Base-by-base conservation (phyloP, 2,113 vertebrate genomes). In the Orthonyx spaldingii region DNA sequence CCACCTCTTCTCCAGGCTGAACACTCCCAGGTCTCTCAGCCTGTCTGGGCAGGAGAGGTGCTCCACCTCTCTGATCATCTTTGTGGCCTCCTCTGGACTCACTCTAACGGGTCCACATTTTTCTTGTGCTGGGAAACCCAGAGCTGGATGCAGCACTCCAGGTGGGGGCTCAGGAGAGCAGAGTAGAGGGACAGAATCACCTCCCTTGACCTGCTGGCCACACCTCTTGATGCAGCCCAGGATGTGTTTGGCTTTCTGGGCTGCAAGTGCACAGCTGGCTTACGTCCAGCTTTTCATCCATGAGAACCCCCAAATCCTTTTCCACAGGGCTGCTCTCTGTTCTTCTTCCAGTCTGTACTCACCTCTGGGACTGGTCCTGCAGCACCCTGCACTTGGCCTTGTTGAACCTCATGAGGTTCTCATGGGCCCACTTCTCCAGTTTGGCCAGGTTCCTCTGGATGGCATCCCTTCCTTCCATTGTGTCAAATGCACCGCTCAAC, bases 401-500 rank as follows among this genome's bases (percentile, higher is more conserved):
- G 22, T 37, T 27, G 53, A 77, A 46, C 55, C 33, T 33, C 27
- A 27, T 2, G 23, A 77, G 15, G 18, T 37, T 87, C 46, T 69
- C 1, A 15, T 7, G 19, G 1, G 3, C 1, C 18, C 23, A 37
- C 10, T 61, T 69, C 72, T 69, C 39, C 13, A 60, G 22, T 57
- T 37, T 46, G 16, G 46, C 39, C 39, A 53, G 13, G 23, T 53
- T 60, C 39, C 39, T 37, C n/a, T 69, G 8, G 33, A 28, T 69
- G 64, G 28, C 39, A 70, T 69, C 15, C 5, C 33, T 18, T 78
- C 39, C 22, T 16, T 46, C 55, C n/a, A 8, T n/a, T 70, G 12
- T 78, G 55, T 2, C 46, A 46, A 2, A 28, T 33, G 39, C 39
- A n/a, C 8, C 0, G 0, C 30, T 61, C 64, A 55, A 2, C 56